Percentiles rank a stretch among this genome's conserved stretches.
Evolutionary conservation across 2,888 invertebrate species (phyloP).

Genomic region (Hanleya hanleyi): DNA sequence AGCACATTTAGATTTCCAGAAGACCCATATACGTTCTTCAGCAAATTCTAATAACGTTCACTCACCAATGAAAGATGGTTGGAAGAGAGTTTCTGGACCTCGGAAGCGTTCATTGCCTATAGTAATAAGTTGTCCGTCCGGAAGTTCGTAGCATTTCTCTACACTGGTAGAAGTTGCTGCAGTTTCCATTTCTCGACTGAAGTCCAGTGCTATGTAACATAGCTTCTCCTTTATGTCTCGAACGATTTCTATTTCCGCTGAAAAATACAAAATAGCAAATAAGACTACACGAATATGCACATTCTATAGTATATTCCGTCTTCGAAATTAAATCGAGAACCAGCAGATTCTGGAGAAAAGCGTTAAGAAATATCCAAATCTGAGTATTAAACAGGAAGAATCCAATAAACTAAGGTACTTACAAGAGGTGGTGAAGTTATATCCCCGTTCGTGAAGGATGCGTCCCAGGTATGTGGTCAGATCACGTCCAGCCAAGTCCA

Average conservation of each 20-base stretch:
- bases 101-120: conserved; percentile 71
- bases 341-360: too few species aligned
- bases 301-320: too few species aligned
- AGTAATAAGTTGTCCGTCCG: conserved; percentile 69
- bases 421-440: conserved; percentile 50
- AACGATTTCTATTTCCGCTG: conserved; percentile 72
- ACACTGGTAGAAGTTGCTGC: conserved; percentile 55
- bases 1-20: too few species aligned
- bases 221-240: conserved; percentile 73
- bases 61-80: conserved; percentile 73
- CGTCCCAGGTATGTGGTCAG: conserved; percentile 97
- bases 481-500: conserved; percentile 94
- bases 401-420: too few species aligned
- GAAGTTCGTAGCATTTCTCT: conserved; percentile 69
- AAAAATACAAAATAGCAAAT: too few species aligned
- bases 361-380: too few species aligned
- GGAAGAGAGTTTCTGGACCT: conserved; percentile 69
- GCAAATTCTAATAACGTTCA: too few species aligned
- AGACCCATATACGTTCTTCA: too few species aligned
- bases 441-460: conserved; percentile 80
- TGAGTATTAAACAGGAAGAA: too few species aligned
- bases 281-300: too few species aligned
- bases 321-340: too few species aligned
- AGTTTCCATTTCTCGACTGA: conserved; percentile 63
- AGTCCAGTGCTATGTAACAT: conserved; percentile 64